Conservation (phyloP, 2,113 vertebrate genomes). For the Crotalus horridus region DNA sequence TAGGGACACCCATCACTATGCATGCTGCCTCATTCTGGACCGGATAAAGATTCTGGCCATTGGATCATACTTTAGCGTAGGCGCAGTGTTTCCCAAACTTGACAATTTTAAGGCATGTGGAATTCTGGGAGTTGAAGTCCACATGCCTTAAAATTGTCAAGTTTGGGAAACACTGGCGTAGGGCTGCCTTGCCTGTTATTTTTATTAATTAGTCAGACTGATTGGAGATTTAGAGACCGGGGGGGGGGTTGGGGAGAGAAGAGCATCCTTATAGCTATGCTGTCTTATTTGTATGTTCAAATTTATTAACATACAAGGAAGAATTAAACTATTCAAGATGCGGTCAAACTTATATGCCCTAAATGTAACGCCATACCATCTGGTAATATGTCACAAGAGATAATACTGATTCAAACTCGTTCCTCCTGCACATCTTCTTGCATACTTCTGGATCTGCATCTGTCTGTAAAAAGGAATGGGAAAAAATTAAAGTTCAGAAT, state of each 20-base stretch:
- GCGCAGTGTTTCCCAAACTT: too few species aligned
- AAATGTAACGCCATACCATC: conserved; percentile 79
- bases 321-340: background rate
- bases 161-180: too few species aligned
- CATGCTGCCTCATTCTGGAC: too few species aligned
- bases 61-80: background rate
- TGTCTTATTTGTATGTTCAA: background rate
- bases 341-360: background rate
- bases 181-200: background rate
- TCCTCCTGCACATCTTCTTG: conserved; percentile 93
- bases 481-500: background rate
- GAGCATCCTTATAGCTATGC: background rate
- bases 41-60: background rate
- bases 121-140: too few species aligned
- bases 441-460: conserved; percentile 97
- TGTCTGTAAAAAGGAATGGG: conserved; percentile 73
- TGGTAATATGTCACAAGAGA: conserved; percentile 96
- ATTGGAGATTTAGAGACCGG: background rate
- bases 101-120: too few species aligned
- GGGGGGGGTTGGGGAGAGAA: too few species aligned
- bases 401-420: conserved; percentile 84
- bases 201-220: background rate
- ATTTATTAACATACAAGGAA: background rate
- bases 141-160: too few species aligned
- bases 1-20: too few species aligned